Conservation (phyloP, 2,888 invertebrate genomes). For the Eupithecia insigniata region DNA sequence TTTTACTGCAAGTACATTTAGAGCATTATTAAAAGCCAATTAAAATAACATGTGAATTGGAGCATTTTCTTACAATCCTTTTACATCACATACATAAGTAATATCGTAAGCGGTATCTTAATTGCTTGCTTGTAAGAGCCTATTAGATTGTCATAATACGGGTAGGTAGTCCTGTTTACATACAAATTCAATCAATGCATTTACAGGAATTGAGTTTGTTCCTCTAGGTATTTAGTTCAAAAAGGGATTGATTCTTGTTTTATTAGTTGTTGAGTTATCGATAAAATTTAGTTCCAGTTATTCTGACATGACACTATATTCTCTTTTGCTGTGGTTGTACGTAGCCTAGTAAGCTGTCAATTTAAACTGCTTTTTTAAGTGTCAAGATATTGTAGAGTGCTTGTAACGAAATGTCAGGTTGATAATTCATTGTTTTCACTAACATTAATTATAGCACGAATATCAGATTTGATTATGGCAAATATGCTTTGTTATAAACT, state of each 20-base stretch:
- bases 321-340: not conserved
- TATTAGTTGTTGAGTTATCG: not conserved
- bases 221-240: not conserved
- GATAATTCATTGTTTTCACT: not conserved
- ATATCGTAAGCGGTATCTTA: conserved; percentile 15
- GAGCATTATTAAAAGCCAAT: conserved; percentile 10
- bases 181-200: conserved; percentile 4
- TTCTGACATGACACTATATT: not conserved
- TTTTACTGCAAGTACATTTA: not conserved
- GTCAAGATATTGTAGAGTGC: not conserved
- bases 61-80: conserved; percentile 12
- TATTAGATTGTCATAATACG: conserved; percentile 12
- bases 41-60: conserved; percentile 18
- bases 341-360: not conserved
- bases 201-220: not conserved
- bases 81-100: conserved; percentile 5
- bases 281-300: not conserved
- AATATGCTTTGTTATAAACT: not conserved
- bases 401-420: not conserved
- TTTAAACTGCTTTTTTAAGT: not conserved
- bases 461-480: not conserved
- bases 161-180: conserved; percentile 1
- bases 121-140: conserved; percentile 9
- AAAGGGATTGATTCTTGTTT: not conserved
- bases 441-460: not conserved